Percentiles rank a stretch among this genome's conserved stretches.
Conservation (phyloP, 2,113 vertebrate genomes). For the Phalacrocorax pelagicus region DNA sequence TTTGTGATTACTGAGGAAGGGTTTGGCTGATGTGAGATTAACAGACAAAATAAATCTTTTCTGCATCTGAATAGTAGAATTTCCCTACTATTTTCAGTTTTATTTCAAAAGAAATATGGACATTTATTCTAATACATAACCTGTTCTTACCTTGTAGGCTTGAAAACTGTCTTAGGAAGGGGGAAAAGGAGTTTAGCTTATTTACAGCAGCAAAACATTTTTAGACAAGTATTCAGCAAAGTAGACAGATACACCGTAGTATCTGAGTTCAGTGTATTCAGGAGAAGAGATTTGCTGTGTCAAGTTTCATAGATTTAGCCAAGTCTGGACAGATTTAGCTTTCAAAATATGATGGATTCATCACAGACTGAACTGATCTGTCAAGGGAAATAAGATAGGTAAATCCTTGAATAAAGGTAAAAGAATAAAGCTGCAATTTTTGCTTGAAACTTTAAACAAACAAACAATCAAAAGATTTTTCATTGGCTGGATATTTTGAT, state of each 20-base stretch:
- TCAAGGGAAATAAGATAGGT: slow-evolving; percentile 4
- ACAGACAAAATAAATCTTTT: background rate
- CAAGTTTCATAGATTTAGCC: background rate
- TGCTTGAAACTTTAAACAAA: background rate
- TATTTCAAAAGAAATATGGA: background rate
- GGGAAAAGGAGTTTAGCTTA: background rate
- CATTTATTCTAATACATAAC: background rate
- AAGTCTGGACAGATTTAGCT: background rate
- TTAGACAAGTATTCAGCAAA: background rate
- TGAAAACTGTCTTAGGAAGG: background rate
- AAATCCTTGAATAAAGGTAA: background rate
- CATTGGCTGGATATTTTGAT: background rate
- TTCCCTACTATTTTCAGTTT: background rate
- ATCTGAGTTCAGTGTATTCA: background rate
- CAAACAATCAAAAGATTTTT: background rate
- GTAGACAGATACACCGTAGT: background rate
- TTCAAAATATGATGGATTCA: slow-evolving; percentile 16
- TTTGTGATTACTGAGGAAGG: background rate
- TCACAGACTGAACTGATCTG: background rate
- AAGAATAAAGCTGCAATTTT: background rate
- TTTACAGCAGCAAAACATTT: background rate
- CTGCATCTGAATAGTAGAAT: background rate
- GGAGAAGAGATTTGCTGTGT: background rate
- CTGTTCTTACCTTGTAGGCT: background rate
- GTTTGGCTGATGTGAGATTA: background rate